Base-by-base conservation (phyloP, 92 coral and sea anemone species). In the Parazoanthus darwini region DNA sequence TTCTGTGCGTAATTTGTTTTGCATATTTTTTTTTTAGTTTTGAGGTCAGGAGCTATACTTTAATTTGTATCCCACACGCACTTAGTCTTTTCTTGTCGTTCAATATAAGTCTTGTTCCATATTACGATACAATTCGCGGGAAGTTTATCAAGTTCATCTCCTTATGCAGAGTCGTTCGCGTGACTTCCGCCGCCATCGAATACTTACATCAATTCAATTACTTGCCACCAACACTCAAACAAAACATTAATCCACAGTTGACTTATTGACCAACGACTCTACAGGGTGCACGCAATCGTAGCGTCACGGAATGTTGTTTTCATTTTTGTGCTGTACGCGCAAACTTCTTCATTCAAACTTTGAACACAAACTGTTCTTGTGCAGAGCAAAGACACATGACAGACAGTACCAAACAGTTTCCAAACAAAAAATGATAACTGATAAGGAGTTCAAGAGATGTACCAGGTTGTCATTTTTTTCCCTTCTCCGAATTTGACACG, bases 161-260 rank as follows among this genome's bases (percentile, higher is more conserved):
- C 23, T 66, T 5, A 71, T 71, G 77, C 50, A 18, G 25, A 6
- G 25, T 14, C 79, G 14, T 75, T 75, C 79, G 79, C 79, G 79
- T 75, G 79, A 75, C 51, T 75, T 75, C 79, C 79, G 79, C 79
- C 43, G 79, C 51, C 33, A 39, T 75, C 51, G 50, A 75, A 44
- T 39, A 75, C n/a, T 75, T 51, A 37, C 46, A 75, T 75, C 51
- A 38, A 11, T 39, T 75, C 79, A 39, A 75, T 39, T 76, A 76
- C 78, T 74, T 74, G 44, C 23, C 78, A 36, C 48, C 23, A 74
- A 35, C 78, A 74, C 44, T 74, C 78, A 36, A 35, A 76, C 46
- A 42, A 76, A 75, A 16, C 79, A 76, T 76, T 11, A 1, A 39
- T 38, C 33, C n/a, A 33, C 20, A 36, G 78, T 74, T 74, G 43